These are phyloP conservation scores for Barnardius zonarius DNA, from an alignment of 2,113 vertebrate genomes.

Conservation along the genomic window DNA sequence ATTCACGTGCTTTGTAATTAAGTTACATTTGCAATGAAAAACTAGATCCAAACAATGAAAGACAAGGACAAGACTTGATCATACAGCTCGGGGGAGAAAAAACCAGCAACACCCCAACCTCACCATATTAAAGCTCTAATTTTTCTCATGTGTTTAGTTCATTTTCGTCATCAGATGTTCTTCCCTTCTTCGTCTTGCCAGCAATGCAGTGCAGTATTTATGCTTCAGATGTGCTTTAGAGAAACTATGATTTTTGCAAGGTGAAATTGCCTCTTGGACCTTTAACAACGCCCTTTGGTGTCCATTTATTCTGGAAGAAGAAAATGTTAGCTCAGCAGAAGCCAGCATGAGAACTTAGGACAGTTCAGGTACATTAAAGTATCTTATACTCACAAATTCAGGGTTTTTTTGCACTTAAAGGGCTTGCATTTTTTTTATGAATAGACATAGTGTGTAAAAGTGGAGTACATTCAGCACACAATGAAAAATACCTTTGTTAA, in stretches of 20 bases:
- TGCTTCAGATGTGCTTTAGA: neutral
- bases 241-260: neutral
- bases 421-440: slow-evolving; percentile 36
- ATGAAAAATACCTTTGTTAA: slow-evolving; percentile 5
- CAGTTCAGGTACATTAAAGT: neutral
- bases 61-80: neutral
- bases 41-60: neutral
- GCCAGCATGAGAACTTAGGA: neutral
- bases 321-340: neutral
- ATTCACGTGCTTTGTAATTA: neutral
- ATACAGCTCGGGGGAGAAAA: neutral
- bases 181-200: neutral
- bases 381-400: neutral
- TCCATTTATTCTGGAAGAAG: neutral
- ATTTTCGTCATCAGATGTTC: neutral
- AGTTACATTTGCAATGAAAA: neutral
- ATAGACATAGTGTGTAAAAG: neutral
- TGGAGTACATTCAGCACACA: neutral
- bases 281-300: neutral
- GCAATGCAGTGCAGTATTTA: neutral
- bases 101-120: neutral
- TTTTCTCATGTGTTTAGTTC: neutral
- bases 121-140: neutral
- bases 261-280: neutral
- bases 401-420: slow-evolving; percentile 3